A percentile compares a stretch with the other conserved stretches of the same genome.
Evolutionary conservation across 2,888 invertebrate genomes (phyloP).

Genomic region (Sesia apiformis): DNA sequence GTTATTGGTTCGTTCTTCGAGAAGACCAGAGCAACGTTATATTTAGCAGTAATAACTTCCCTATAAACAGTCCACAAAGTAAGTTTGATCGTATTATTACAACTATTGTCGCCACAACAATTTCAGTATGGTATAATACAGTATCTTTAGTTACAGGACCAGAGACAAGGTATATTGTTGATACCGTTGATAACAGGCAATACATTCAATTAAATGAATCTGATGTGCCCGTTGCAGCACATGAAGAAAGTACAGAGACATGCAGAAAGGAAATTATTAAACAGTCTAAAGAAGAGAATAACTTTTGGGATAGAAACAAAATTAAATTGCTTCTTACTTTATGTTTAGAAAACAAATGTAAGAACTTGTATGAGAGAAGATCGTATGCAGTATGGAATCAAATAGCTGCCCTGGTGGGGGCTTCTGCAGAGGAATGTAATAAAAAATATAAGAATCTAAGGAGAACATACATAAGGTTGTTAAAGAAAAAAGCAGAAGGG

Average conservation of each 20-base stretch:
- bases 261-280: conserved; percentile 14
- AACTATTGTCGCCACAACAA: background rate
- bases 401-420: conserved; percentile 39
- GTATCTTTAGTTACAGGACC: conserved; percentile 35
- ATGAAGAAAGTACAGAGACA: conserved; percentile 13
- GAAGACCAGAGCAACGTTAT: conserved; percentile 64
- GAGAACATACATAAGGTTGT: conserved; percentile 51
- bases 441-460: conserved; percentile 53
- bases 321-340: conserved; percentile 45
- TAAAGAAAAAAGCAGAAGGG: conserved; percentile 53
- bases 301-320: conserved; percentile 56
- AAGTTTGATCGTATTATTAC: conserved; percentile 16
- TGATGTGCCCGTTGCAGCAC: conserved; percentile 13
- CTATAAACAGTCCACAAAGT: conserved; percentile 52
- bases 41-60: conserved; percentile 55
- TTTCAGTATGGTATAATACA: background rate
- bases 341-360: conserved; percentile 41
- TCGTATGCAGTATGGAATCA: conserved; percentile 32
- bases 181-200: conserved; percentile 39
- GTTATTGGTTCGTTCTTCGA: conserved; percentile 62
- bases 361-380: conserved; percentile 29
- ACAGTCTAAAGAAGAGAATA: conserved; percentile 27
- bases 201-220: conserved; percentile 41
- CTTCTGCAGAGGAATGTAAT: conserved; percentile 45
- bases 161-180: conserved; percentile 45